These are phyloP conservation scores for Reticulitermes lucifugus DNA, from an alignment of 2,888 invertebrate genomes.

Conservation along the genomic window DNA sequence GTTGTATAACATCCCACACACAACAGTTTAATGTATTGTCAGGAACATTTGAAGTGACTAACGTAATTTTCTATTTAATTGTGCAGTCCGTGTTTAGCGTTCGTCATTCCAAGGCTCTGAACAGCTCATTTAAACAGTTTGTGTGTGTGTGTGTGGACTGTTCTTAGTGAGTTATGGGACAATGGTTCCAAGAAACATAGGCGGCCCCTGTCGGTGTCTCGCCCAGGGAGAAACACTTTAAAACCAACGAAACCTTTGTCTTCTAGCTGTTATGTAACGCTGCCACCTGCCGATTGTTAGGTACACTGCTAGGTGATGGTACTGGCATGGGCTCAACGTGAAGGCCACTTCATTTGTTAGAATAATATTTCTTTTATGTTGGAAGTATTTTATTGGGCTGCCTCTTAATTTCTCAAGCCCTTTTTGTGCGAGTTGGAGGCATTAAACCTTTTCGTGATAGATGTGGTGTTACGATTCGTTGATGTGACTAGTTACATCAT, in stretches of 20 bases:
- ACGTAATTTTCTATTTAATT: no score
- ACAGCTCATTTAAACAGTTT: no score
- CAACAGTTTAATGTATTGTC: no score
- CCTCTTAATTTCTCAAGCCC: no score
- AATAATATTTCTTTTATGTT: neutral
- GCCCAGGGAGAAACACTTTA: constrained; percentile 1
- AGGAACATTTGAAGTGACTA: no score
- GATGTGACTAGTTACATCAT: no score
- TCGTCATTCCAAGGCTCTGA: no score
- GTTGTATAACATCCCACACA: no score
- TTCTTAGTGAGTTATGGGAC: constrained; percentile 5
- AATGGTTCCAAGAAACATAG: neutral
- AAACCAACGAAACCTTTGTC: constrained; percentile 24
- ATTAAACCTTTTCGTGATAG: no score
- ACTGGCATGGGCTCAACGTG: neutral
- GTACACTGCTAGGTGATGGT: neutral
- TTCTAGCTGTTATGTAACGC: neutral
- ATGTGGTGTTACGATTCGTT: no score
- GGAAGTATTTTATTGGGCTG: neutral
- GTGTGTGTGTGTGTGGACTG: neutral
- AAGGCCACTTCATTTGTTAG: neutral
- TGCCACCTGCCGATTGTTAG: neutral
- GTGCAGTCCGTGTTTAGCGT: no score
- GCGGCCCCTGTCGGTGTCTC: neutral
- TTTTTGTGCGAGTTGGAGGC: no score